Evolutionary conservation across 2,797 vertebrate genomes (phyloP).

Genomic region (Enteromius unitaeniatus): DNA sequence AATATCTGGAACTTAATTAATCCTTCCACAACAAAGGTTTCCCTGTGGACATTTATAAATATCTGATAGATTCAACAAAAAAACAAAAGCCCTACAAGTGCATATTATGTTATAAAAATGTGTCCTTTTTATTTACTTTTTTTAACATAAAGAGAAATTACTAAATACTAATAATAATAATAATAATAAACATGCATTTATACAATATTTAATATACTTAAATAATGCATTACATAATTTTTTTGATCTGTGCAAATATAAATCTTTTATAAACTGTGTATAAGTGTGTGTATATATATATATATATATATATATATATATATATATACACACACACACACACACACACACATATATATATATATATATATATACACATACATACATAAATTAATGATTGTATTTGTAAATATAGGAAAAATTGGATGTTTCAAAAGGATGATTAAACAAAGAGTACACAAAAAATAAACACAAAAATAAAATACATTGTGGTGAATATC

Average conservation of each 20-base stretch:
- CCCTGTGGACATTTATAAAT: slow-evolving; percentile 27
- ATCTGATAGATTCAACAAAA: neutral
- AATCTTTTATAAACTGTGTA: too few relatives aligned
- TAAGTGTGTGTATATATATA: too few relatives aligned
- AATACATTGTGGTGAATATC: too few relatives aligned
- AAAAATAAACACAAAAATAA: neutral
- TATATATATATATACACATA: too few relatives aligned
- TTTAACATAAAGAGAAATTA: neutral
- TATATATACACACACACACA: too few relatives aligned
- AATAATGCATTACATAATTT: neutral
- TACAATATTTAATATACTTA: neutral
- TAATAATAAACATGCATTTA: neutral
- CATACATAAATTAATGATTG: too few relatives aligned
- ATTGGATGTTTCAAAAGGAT: neutral
- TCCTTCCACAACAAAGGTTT: slow-evolving; percentile 6
- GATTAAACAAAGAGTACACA: neutral
- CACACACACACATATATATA: too few relatives aligned
- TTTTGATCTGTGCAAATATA: neutral
- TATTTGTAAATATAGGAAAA: too few relatives aligned
- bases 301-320: too few relatives aligned
- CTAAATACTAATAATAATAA: neutral
- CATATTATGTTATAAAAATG: neutral
- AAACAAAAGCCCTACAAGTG: neutral
- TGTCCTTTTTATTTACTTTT: neutral
- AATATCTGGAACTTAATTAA: slow-evolving; percentile 44